Evolutionary conservation across 2,113 vertebrate genomes (phyloP).

Genomic region (Dolichotis patagonum): DNA sequence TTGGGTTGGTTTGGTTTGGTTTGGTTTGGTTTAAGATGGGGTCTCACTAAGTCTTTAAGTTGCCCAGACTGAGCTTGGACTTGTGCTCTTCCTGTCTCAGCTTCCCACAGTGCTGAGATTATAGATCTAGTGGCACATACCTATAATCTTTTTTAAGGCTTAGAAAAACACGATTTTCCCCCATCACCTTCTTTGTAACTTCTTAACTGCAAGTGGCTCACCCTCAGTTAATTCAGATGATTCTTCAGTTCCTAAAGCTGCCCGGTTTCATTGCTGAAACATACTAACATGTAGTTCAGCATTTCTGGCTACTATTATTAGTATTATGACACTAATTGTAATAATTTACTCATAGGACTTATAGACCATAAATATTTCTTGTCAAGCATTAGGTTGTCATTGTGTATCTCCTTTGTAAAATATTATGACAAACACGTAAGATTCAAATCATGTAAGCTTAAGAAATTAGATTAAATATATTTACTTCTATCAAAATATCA

Average conservation of each 20-base stretch:
- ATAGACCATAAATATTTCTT: not conserved
- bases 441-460: not conserved
- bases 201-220: not conserved
- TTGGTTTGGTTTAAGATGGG: not conserved
- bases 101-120: not conserved
- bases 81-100: not conserved
- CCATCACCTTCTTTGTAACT: not conserved
- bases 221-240: not conserved
- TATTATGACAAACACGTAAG: not conserved
- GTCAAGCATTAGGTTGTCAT: not conserved
- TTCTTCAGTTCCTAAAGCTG: not conserved
- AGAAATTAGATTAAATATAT: not conserved
- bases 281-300: too few species aligned
- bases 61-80: not conserved
- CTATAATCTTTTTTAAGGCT: not conserved
- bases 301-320: not conserved
- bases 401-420: not conserved
- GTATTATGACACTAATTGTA: not conserved
- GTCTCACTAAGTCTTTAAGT: not conserved
- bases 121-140: not conserved
- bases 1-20: not conserved
- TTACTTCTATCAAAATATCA: not conserved
- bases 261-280: not conserved
- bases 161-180: not conserved
- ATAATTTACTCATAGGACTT: not conserved